These are phyloP conservation scores for Pontoporia blainvillei DNA, from an alignment of 2,113 vertebrate genomes.

Conservation along the genomic window DNA sequence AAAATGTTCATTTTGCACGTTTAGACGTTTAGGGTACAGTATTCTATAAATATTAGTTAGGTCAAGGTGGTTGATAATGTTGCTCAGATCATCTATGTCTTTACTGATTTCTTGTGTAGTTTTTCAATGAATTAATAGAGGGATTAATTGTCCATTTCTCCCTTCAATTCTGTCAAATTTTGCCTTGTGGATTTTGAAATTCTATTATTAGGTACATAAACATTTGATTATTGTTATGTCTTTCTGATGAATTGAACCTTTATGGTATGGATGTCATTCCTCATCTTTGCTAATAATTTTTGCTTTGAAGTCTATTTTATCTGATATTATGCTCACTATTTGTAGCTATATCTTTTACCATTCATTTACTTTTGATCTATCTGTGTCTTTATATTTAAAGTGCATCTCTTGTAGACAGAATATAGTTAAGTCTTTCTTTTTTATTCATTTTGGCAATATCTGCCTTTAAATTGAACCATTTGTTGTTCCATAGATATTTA, in stretches of 20 bases:
- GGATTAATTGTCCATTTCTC: neutral
- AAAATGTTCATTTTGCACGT: neutral
- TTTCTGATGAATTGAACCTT: neutral
- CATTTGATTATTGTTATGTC: neutral
- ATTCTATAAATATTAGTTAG: neutral
- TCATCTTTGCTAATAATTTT: neutral
- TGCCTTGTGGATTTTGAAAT: neutral
- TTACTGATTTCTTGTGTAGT: neutral
- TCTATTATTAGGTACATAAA: neutral
- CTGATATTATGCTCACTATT: neutral
- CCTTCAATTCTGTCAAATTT: neutral
- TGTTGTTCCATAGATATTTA: neutral
- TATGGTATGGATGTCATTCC: neutral
- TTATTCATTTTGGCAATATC: neutral
- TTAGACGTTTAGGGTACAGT: neutral
- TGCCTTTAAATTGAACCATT: neutral
- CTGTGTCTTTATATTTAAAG: neutral
- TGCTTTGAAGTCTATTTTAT: neutral
- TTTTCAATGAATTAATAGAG: neutral
- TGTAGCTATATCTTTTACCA: neutral
- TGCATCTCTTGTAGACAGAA: neutral
- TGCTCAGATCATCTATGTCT: neutral
- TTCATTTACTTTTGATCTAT: neutral
- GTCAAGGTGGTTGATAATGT: neutral
- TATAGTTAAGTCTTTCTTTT: neutral